Evolutionary conservation across 2,797 vertebrate genomes (phyloP).

Genomic region (Hipposideros larvatus): DNA sequence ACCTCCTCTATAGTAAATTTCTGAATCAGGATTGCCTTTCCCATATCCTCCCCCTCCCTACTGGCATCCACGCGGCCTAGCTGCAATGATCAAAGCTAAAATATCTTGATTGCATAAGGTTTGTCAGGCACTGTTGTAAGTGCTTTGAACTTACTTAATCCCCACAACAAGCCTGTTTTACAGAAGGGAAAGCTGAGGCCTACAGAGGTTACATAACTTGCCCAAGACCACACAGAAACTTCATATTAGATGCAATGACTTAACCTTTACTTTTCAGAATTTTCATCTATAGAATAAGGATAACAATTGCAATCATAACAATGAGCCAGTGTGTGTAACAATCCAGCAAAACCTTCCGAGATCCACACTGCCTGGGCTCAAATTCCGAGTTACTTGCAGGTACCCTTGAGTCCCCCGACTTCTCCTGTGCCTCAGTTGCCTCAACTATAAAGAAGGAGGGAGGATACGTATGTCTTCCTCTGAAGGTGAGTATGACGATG

Average conservation of each 20-base stretch:
- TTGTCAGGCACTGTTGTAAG: neutral
- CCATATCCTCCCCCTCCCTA: neutral
- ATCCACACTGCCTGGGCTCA: neutral
- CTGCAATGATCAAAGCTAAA: neutral
- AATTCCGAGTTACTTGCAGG: neutral
- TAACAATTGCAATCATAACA: neutral
- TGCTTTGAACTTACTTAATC: neutral
- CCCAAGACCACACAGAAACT: neutral
- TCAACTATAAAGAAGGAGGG: neutral
- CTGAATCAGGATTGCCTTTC: neutral
- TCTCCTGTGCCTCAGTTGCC: neutral
- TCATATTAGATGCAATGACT: neutral
- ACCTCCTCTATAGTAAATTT: neutral
- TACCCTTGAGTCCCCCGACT: neutral
- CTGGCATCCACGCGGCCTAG: too few species aligned
- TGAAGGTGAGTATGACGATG: neutral
- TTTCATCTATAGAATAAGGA: neutral
- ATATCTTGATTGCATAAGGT: neutral
- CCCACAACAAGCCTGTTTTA: neutral
- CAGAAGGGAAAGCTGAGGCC: neutral
- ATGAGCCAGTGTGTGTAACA: neutral
- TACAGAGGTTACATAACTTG: neutral
- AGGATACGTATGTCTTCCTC: neutral
- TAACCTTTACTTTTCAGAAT: neutral
- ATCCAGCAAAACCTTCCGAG: neutral